These are phyloP conservation scores for Acanthochromis polyacanthus DNA, from an alignment of 2,113 vertebrate genomes.

Conservation along the genomic window DNA sequence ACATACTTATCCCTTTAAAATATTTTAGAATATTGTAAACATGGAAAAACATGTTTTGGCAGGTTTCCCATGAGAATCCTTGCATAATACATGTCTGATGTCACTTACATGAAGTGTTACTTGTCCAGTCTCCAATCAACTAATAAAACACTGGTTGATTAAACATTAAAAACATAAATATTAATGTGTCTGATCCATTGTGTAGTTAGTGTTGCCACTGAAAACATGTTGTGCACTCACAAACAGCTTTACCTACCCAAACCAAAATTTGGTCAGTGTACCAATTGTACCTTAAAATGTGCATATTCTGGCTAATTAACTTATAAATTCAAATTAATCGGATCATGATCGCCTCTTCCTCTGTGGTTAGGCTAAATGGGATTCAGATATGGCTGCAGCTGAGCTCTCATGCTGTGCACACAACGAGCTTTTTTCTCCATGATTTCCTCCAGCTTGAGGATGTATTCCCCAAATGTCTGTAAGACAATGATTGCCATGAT, in stretches of 20 bases:
- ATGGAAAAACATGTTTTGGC: background rate
- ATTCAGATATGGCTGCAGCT: conserved; percentile 82
- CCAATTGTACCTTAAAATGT: background rate
- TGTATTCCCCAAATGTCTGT: conserved; percentile 88
- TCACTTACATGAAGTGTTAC: too few species aligned
- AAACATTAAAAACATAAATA: conserved; percentile 2
- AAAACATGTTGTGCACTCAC: background rate
- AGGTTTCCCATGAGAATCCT: background rate
- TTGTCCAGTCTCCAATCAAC: too few species aligned
- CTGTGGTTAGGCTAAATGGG: conserved; percentile 5
- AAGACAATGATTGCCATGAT: conserved; percentile 31
- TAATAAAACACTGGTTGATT: background rate
- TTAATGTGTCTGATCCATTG: background rate
- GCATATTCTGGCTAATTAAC: background rate
- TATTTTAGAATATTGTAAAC: background rate
- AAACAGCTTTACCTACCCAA: too few species aligned
- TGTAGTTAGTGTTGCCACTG: background rate
- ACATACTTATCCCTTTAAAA: background rate
- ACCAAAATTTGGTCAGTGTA: background rate
- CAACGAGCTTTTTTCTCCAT: conserved; percentile 86
- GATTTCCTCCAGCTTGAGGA: conserved; percentile 87
- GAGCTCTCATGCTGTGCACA: conserved; percentile 84
- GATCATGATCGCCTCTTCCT: conserved; percentile 8
- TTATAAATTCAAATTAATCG: conserved; percentile 19
- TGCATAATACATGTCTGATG: too few species aligned